Base-by-base conservation (phyloP, 2,797 vertebrate genomes). In the Dipus sagitta region DNA sequence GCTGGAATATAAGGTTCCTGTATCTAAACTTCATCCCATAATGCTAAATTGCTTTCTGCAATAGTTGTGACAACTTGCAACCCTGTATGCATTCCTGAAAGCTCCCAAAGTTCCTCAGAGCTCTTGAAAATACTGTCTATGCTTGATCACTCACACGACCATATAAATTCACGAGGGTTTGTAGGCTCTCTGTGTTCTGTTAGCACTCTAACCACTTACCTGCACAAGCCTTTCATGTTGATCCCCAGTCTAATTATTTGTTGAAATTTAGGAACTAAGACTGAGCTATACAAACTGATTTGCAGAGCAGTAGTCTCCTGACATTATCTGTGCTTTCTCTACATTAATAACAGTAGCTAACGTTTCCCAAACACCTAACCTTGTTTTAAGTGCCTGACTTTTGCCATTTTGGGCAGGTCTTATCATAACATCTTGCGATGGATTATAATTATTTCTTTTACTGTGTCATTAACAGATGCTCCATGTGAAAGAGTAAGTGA, bases 391-490 rank as follows among this genome's bases (percentile, higher is more conserved):
- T 64, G 65, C 52, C 21, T 92, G 47, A 80, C 20, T 3, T 76
- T 78, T 52, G 78, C n/a, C 8, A 67, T 64, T 32, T 80, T n/a
- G 23, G 84, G 21, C 74, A 86, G 32, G n/a, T 14, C 21, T 88
- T 34, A 72, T n/a, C 38, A 34, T 32, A 62, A 91, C 34, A 21
- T 38, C 91, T 8, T 91, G 11, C 87, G 20, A n/a, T 64, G 62
- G 70, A 15, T 86, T 78, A 64, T 60, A 75, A 67, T 58, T 67
- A 60, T n/a, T 81, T 86, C n/a, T 79, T 68, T 77, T 60, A 84
- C 9, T 58, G 1, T 20, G 54, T 60, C 47, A 91, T 79, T 89
- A 89, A 83, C 3, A 90, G 65, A 78, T 24, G 52, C 42, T 68
- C 68, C 30, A 72, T 75, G 65, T 83, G 17, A 70, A 70, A 11